Percentiles rank a stretch among this genome's conserved stretches.
Evolutionary conservation across 2,797 vertebrate genomes (phyloP).

Genomic region (Acropternis orthonyx): DNA sequence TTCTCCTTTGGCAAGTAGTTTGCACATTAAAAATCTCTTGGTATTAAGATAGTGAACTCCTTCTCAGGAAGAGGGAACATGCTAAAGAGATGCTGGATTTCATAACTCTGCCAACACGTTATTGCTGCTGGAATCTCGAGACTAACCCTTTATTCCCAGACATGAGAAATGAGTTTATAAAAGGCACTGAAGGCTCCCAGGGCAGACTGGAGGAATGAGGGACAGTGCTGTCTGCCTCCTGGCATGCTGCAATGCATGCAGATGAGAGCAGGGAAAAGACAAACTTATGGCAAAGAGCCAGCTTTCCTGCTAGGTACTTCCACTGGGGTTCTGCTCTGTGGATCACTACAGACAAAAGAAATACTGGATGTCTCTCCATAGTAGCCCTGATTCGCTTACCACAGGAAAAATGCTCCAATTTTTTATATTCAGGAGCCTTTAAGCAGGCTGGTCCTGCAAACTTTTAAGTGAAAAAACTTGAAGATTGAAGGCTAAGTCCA

Average conservation of each 20-base stretch:
- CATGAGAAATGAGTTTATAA: background rate
- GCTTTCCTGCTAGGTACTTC: background rate
- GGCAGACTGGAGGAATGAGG: background rate
- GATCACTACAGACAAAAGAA: background rate
- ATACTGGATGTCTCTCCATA: rapidly evolving
- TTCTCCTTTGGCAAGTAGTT: background rate
- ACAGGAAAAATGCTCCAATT: background rate
- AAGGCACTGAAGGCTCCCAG: background rate
- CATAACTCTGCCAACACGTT: background rate
- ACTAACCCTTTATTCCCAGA: background rate
- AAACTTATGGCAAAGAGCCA: background rate
- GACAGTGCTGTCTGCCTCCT: background rate
- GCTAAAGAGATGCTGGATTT: background rate
- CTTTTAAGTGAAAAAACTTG: background rate
- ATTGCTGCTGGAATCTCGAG: background rate
- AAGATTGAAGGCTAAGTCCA: background rate
- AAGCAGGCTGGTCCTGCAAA: background rate
- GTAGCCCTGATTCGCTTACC: background rate
- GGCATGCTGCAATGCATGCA: background rate
- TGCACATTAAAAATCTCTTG: background rate
- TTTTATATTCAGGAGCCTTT: background rate
- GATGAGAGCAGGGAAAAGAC: background rate
- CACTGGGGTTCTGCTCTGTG: background rate
- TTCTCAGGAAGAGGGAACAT: background rate
- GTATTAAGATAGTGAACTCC: background rate